Base-by-base conservation (phyloP, 2,113 vertebrate species). In the Hippoglossus stenolepis region DNA sequence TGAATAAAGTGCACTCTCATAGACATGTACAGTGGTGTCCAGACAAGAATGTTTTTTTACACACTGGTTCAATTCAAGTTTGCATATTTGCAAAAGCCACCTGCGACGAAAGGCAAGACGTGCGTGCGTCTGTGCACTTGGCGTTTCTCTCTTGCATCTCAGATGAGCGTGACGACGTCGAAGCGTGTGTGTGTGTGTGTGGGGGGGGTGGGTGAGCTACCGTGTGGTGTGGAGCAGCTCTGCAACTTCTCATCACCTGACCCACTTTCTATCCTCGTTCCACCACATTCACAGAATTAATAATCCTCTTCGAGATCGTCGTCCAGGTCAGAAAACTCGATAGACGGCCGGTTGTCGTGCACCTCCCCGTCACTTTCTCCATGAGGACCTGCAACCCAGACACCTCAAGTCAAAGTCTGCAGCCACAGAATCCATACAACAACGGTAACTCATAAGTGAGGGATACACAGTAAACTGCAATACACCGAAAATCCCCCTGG, bases 341-440 rank as follows among this genome's bases (percentile, higher is more conserved):
- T 92, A n/a, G 92, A 93, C 0, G 94, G 93, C 79, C 95, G 90
- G 85, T 38, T 92, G 86, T 98, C 95, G 7, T 0, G 80, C 85
- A 79, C 92, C 86, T 93, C 93, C 24, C 90, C 92, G 12, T 97
- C 96, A 10, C 95, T 96, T 82, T 98, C 96, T 49, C 95, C 95
- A 43, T 94, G 96, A 56, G 96, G 95, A 92, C 93, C 97, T 99
- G 94, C 81, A 89, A 92, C 83, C 85, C 26, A 92, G 23, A 90
- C 62, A 60, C 17, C 18, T 14, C 0, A 14, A 56, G 35, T 83
- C 23, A 85, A 26, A 80, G 31, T 59, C 45, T 26, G 20, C 4
- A 7, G 49, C 60, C 56, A 6, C 8, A 20, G 1, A 43, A 56
- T 20, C 21, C 0, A 26, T 4, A 23, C n/a, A 23, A 47, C 31